Evolutionary conservation across 1,140 invertebrate genomes (phyloP), one percentile per base, ranked within the genome.

Genomic region (Tribolium madens): DNA sequence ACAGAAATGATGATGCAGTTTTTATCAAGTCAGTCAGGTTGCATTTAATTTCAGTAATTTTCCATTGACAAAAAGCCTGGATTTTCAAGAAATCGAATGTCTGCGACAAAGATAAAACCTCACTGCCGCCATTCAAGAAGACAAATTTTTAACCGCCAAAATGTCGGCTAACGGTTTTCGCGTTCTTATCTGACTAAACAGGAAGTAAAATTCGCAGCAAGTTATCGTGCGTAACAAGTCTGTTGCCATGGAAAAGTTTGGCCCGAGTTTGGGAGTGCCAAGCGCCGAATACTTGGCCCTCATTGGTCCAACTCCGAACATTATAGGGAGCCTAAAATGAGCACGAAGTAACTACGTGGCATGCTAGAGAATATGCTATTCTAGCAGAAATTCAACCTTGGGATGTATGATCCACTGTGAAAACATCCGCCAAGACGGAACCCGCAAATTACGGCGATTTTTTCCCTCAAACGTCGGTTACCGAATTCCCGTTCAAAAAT

Each of bases 191-290:
- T 64, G 57, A 68, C 68, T 71, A 77, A 71, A 57, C 76, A 77
- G 76, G 76, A 77, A 77, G 76, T 77, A 57, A 47, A 77, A 73
- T 77, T 77, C 71, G 70, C 70, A 73, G 70, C 60, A 57, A 48
- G 70, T 53, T 18, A n/a, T 60, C 21, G 69, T 78, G 74, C 77
- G 74, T 76, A 75, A 74, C 74, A 78, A 71, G 68, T 70, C 73
- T 78, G 77, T 78, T 78, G 74, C 77, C 77, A 78, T 76, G 77
- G 77, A 52, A 73, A 78, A 78, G 57, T 64, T 52, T 60, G 53
- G 53, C n/a, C 53, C 21, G 53, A 60, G 73, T 78, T 78, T 78
- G 77, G 77, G 77, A 76, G 77, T 78, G 77, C 77, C 77, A 77
- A 50, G 74, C 74, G 70, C 53, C 77, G 46, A 76, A 78, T 75